These are phyloP conservation scores for Hartigia nigra DNA, from an alignment of 2,888 invertebrate genomes.

Conservation along the genomic window DNA sequence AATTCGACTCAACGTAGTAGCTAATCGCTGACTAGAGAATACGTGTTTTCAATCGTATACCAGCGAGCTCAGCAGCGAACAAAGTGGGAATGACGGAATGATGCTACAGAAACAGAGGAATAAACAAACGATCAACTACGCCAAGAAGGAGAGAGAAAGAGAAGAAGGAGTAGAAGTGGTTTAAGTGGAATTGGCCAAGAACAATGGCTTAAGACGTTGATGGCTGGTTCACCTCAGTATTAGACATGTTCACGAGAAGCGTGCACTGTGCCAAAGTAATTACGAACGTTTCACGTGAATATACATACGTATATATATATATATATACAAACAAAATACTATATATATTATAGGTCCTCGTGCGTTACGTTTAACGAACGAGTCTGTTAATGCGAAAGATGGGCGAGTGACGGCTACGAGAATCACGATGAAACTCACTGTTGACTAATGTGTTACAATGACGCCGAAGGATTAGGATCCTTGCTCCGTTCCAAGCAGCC, in stretches of 20 bases:
- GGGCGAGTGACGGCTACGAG: background rate
- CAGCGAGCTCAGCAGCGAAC: background rate
- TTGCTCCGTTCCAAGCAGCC: background rate
- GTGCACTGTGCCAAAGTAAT: constrained; percentile 11
- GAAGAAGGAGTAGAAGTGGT: background rate
- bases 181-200: background rate
- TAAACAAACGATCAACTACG: background rate
- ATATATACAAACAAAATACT: no score
- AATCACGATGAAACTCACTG: constrained; percentile 24
- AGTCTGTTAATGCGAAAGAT: background rate
- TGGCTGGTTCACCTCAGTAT: constrained; percentile 9
- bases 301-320: background rate
- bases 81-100: background rate
- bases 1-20: background rate
- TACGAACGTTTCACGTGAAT: background rate
- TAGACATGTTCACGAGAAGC: constrained; percentile 3
- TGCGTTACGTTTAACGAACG: background rate
- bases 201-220: background rate
- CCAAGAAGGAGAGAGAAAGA: background rate
- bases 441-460: constrained; percentile 45
- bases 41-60: background rate
- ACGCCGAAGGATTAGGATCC: background rate
- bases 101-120: background rate
- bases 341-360: background rate
- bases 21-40: background rate